These are phyloP conservation scores for Megatriorchis doriae DNA, from an alignment of 2,113 vertebrate species.

Conservation along the genomic window DNA sequence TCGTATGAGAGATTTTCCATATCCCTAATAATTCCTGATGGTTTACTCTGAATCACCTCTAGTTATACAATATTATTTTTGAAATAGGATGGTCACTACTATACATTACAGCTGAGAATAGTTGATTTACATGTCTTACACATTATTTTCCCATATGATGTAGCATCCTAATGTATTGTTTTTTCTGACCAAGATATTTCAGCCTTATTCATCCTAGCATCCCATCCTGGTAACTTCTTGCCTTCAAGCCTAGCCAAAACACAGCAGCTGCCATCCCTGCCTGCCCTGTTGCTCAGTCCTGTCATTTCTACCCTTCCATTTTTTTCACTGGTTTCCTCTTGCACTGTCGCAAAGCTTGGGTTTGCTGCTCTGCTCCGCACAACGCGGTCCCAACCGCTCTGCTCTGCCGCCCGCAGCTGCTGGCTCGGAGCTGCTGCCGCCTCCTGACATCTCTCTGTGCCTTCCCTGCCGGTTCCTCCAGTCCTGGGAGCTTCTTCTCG, in stretches of 20 bases:
- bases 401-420: neutral
- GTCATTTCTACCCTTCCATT: neutral
- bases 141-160: neutral
- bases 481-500: neutral
- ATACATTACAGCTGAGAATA: neutral
- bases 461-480: fast-evolving
- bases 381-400: fast-evolving
- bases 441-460: neutral
- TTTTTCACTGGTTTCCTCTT: neutral
- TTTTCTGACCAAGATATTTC: neutral
- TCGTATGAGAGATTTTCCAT: neutral
- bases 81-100: neutral
- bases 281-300: too few species aligned
- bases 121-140: neutral
- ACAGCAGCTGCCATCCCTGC: neutral
- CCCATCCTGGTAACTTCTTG: neutral
- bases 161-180: neutral
- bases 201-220: neutral
- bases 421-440: fast-evolving
- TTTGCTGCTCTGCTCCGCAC: neutral
- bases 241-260: neutral
- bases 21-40: neutral
- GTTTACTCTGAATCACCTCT: neutral
- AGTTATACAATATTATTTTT: neutral
- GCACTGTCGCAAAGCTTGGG: fast-evolving